Percentiles rank a stretch among this genome's conserved stretches.
Evolutionary conservation across 2,797 vertebrate species (phyloP).

Genomic region (Manis crassicaudata): DNA sequence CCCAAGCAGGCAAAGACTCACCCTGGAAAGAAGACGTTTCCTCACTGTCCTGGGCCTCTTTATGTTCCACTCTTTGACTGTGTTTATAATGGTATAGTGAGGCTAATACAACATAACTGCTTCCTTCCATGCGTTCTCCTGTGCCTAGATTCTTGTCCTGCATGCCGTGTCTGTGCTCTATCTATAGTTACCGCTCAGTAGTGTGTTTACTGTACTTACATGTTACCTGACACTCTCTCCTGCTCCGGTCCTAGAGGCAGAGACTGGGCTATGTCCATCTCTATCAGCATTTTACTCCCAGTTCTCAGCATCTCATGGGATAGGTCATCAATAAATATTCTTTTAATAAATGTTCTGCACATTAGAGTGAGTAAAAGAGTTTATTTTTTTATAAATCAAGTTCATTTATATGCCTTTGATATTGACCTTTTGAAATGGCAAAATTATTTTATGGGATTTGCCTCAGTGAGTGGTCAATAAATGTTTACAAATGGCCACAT

Average conservation of each 20-base stretch:
- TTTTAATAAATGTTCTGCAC: not conserved
- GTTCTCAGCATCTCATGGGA: not conserved
- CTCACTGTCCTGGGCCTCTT: not conserved
- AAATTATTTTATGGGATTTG: slow-evolving; percentile 5
- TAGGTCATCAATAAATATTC: not conserved
- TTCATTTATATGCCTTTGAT: not conserved
- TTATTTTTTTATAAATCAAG: not conserved
- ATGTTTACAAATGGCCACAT: not conserved
- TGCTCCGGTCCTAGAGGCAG: not conserved
- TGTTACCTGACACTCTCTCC: not conserved
- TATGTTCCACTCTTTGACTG: not conserved
- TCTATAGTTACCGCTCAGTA: not conserved
- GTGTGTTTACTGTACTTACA: not conserved
- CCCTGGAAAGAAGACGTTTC: not conserved
- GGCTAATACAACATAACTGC: no score
- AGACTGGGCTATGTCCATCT: not conserved
- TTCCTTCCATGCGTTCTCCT: not conserved
- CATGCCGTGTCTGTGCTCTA: not conserved
- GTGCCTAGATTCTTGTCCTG: not conserved
- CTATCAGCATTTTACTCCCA: not conserved
- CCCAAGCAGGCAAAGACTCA: not conserved
- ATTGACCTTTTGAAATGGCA: not conserved
- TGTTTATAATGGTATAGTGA: not conserved
- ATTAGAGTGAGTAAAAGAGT: not conserved
- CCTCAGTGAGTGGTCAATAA: not conserved